Conservation (phyloP, 2,888 invertebrate genomes). For the Cistogaster globosa region DNA sequence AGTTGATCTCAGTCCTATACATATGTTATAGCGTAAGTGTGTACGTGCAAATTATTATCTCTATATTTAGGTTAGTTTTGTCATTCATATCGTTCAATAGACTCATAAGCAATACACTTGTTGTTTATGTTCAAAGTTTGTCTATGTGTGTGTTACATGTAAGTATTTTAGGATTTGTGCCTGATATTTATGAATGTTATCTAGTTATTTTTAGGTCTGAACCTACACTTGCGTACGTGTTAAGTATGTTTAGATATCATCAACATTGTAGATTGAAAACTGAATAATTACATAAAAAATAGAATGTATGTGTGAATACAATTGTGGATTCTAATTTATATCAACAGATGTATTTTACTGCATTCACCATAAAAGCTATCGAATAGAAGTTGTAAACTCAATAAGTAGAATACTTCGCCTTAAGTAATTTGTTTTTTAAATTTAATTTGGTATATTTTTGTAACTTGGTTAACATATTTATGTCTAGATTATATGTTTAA, state of each 20-base stretch:
- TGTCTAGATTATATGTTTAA: constrained; percentile 2
- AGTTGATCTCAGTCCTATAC: no score
- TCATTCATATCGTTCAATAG: neutral
- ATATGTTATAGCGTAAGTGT: no score
- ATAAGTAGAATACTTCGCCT: constrained; percentile 11
- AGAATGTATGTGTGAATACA: neutral
- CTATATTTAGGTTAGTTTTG: no score
- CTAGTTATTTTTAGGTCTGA: constrained; percentile 35
- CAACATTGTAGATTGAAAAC: neutral
- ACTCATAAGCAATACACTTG: neutral
- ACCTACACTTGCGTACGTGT: constrained; percentile 41
- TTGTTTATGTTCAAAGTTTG: no score
- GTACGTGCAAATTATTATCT: no score
- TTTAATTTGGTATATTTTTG: no score
- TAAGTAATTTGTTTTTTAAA: no score
- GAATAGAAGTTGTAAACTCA: constrained; percentile 42
- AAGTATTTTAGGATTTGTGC: neutral
- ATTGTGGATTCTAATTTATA: neutral
- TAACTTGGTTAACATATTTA: no score
- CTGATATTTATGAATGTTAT: constrained; percentile 6
- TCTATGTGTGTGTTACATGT: neutral
- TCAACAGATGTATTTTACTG: constrained; percentile 45
- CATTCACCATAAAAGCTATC: constrained; percentile 8
- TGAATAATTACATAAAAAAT: no score
- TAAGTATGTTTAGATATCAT: constrained; percentile 17